Evolutionary conservation across 1,140 invertebrate species (phyloP).

Genomic region (Mesaphorura yosii): DNA sequence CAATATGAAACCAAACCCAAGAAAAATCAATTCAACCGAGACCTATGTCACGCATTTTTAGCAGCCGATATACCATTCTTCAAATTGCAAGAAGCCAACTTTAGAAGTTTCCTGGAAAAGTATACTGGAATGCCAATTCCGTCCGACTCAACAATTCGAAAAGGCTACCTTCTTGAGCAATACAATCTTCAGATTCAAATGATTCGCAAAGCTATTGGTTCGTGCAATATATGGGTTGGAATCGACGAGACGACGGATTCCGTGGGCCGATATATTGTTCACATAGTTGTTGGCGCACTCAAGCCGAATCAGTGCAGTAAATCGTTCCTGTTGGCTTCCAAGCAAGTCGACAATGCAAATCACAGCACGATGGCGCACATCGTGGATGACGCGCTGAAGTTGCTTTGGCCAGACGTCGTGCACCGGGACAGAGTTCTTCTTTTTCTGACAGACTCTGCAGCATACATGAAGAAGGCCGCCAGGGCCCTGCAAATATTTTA

Average conservation of each 20-base stretch:
- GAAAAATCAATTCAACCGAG: too few species aligned
- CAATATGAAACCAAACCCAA: too few species aligned
- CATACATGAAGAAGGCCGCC: constrained; percentile 34
- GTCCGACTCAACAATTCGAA: too few species aligned
- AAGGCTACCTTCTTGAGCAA: too few species aligned
- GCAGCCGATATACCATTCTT: too few species aligned
- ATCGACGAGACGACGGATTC: constrained; percentile 26
- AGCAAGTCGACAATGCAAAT: constrained; percentile 5
- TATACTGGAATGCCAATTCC: too few species aligned
- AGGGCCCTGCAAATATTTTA: constrained; percentile 31
- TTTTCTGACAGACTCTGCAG: constrained; percentile 32
- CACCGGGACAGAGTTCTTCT: constrained; percentile 24
- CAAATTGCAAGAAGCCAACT: too few species aligned
- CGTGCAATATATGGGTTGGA: too few species aligned
- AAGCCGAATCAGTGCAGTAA: neutral
- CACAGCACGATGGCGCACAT: constrained; percentile 1
- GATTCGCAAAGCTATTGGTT: too few species aligned
- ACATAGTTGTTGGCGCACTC: constrained; percentile 13
- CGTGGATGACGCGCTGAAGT: neutral
- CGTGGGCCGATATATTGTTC: constrained; percentile 15
- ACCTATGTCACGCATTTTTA: too few species aligned
- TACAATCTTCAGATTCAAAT: too few species aligned
- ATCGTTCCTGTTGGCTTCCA: constrained; percentile 1
- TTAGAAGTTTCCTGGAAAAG: too few species aligned
- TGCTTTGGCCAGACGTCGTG: neutral